Evolutionary conservation across 2,797 vertebrate genomes (phyloP).

Genomic region (Lindbergichthys nudifrons): DNA sequence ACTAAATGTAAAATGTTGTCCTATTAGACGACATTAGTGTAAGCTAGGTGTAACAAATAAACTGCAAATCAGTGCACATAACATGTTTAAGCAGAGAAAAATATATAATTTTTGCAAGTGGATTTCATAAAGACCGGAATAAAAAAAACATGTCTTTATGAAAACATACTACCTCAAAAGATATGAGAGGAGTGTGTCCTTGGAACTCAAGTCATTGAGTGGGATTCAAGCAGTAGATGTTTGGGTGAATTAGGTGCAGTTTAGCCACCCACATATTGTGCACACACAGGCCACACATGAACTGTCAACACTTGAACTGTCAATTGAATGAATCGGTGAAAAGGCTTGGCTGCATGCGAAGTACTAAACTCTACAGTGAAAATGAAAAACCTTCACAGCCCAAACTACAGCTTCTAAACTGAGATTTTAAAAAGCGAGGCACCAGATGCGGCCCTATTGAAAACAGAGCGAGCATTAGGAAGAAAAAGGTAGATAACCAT

Average conservation of each 20-base stretch:
- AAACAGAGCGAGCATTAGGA: constrained; percentile 14
- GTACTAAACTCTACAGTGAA: neutral
- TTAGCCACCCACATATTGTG: neutral
- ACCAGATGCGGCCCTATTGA: constrained; percentile 39
- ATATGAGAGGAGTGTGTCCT: neutral
- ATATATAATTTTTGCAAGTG: neutral
- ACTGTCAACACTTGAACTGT: neutral
- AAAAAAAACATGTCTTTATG: neutral
- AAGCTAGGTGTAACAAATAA: neutral
- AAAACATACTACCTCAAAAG: neutral
- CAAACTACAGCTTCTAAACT: constrained; percentile 37
- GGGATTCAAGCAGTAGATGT: neutral
- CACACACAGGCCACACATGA: neutral
- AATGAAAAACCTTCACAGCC: constrained; percentile 49
- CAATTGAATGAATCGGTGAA: constrained; percentile 23
- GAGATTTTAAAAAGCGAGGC: constrained; percentile 52
- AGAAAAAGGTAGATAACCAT: constrained; percentile 45
- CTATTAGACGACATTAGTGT: neutral
- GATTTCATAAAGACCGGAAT: neutral
- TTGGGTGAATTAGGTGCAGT: neutral
- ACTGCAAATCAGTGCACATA: neutral
- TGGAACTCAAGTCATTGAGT: neutral
- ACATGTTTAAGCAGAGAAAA: neutral
- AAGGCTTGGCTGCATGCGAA: constrained; percentile 12
- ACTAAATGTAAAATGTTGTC: no score